Evolutionary conservation across 2,888 invertebrate species (phyloP), one percentile per base, ranked within the genome.

Genomic region (Sesia bembeciformis): DNA sequence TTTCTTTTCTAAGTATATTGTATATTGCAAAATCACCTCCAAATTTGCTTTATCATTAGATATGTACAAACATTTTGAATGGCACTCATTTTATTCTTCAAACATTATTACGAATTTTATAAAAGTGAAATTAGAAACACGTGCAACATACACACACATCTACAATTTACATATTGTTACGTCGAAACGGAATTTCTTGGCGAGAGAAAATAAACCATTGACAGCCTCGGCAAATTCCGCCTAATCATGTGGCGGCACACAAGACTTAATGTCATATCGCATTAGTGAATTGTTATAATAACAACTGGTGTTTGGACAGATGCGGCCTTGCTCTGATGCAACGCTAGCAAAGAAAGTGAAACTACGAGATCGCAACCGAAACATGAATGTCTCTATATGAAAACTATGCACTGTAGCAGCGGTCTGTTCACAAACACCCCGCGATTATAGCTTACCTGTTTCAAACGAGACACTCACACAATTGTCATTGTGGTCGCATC

Each of bases 331-430:
- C 23, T 75, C 61, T 78, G 76, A 78, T 76, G 78, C 68, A 79
- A 78, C 66, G 42, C n/a, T 53, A 51, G 51, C 59, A 62, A 82
- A 74, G 81, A 83, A 84, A 84, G 84, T 80, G 82, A 84, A 83
- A 84, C 74, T 73, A 66, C 69, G 69, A 77, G 76, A 78, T 74
- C 23, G 23, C 23, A 67, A 63, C 66, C 72, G 72, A 81, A 79
- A 69, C 66, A 65, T 62, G 66, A 46, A 65, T 66, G 70, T 71
- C 75, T 23, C 23, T 23, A 74, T 69, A 68, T 70, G 73, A 75
- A 74, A 74, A 74, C 62, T 49, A 63, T 61, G 62, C 68, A 68
- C 70, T 72, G 72, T 74, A 67, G 74, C 66, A 64, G 65, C 59
- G 64, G 71, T 74, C 76, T 77, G 74, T 76, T 76, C 74, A 75